Evolutionary conservation across 1,140 invertebrate species (phyloP), one percentile per base, ranked within the genome.

Genomic region (Delia radicum): DNA sequence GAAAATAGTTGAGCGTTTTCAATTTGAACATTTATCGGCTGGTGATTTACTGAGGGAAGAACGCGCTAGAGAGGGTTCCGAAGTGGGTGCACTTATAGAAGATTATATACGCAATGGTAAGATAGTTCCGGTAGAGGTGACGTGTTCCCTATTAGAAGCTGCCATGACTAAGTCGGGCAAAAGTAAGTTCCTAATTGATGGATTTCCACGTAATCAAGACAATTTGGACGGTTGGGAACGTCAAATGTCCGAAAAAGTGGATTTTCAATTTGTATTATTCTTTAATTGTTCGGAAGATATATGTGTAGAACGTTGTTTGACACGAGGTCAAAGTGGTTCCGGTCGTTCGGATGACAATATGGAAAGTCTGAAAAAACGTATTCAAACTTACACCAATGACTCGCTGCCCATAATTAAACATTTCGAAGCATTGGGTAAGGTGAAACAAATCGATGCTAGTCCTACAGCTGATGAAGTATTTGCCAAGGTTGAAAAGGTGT

Each of bases 61-160:
- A 88, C 89, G 96, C 5, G 89, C 90, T 15, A 93, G 94, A 24
- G 91, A 93, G 0, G 93, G 92, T 2, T 99, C 97, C 0, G 83
- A 97, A 83, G 97, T 91, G 87, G 96, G 96, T 0, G 94, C 97
- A 81, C 90, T 99, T 62, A 99, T 99, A 73, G 96, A 98, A 78
- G 89, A 89, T 33, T 95, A 98, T 82, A 99, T 99, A 71, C 90
- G 89, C 37, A 94, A 98, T 86, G 98, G 98, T 15, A 93, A 92
- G 74, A 99, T 99, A 79, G 98, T 99, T 0, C 98, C 98, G 21
- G 98, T 99, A 0, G 96, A 97, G 88, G 98, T 99, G 76, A 99
- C 98, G 21, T 99, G 98, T 87, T 93, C 92, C 72, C 89, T 99
- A 10, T 86, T 99, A 21, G 93, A 96, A 82, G 92, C 92, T 77